phyloP scores from a whole-genome alignment of 2,113 vertebrate genomes.

The Chloropsis hardwickii region DNA sequence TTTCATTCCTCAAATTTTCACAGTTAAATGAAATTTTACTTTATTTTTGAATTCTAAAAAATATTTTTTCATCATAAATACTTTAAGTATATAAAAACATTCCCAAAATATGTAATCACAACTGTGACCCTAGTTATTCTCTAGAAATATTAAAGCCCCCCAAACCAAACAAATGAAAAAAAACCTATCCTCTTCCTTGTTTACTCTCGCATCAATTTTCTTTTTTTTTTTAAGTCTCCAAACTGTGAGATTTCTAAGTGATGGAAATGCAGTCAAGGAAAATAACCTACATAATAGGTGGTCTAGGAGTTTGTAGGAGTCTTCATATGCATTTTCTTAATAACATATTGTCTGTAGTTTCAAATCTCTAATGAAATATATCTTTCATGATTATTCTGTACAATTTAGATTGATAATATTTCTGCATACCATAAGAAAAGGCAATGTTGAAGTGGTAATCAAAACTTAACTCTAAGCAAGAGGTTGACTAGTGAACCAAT shows the following conservation, averaged over 20 bases:
- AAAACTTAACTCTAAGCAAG: background rate
- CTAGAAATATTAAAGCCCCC: accelerated
- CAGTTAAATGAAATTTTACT: background rate
- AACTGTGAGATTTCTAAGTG: background rate
- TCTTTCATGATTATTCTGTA: background rate
- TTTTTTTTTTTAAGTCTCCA: background rate
- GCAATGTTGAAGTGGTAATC: background rate
- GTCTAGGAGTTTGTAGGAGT: background rate
- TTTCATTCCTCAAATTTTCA: background rate
- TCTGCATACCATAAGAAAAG: background rate
- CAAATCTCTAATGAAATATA: background rate
- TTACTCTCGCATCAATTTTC: background rate
- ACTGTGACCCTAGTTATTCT: background rate
- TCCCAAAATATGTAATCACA: background rate
- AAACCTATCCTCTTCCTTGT: accelerated
- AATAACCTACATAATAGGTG: background rate
- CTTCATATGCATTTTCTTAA: background rate
- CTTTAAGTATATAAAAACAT: background rate
- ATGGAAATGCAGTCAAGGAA: background rate
- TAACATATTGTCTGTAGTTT: background rate
- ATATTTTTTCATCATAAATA: background rate
- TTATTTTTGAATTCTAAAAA: background rate
- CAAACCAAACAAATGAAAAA: accelerated
- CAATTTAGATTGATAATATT: background rate
- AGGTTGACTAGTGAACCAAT: background rate